Evolutionary conservation across 2,113 vertebrate species (phyloP).

Genomic region (Lichenostomus cassidix): DNA sequence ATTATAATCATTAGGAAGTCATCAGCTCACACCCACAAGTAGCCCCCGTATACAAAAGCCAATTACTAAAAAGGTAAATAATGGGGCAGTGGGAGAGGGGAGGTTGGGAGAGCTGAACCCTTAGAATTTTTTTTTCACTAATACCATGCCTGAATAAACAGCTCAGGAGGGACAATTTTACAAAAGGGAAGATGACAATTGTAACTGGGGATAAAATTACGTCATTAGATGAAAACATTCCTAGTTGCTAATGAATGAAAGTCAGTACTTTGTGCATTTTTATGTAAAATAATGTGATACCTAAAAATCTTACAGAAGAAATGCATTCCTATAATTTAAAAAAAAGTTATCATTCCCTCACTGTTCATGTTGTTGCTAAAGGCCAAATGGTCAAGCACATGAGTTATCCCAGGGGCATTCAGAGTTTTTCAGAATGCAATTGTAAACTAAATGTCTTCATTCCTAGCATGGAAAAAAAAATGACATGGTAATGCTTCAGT

Average conservation of each 20-base stretch:
- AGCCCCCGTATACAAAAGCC: background rate
- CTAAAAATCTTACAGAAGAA: background rate
- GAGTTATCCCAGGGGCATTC: background rate
- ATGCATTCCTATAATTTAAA: background rate
- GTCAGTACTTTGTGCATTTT: background rate
- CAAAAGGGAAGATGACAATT: background rate
- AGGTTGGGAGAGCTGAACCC: background rate
- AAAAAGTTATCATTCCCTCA: background rate
- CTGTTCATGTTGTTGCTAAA: background rate
- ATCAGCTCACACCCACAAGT: background rate
- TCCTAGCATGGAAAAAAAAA: background rate
- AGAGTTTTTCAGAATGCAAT: background rate
- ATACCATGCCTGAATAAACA: background rate
- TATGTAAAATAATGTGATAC: background rate
- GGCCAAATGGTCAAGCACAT: background rate
- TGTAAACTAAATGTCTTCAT: background rate
- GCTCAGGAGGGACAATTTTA: background rate
- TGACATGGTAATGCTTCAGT: background rate
- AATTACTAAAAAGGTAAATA: background rate
- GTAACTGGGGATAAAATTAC: background rate
- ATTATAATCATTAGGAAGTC: background rate
- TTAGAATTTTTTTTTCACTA: background rate
- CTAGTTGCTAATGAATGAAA: background rate
- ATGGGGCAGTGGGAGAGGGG: rapidly evolving
- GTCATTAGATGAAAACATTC: background rate